Percentiles rank a stretch among this genome's conserved stretches.
These are phyloP conservation scores for Tragulus kanchil DNA, from an alignment of 2,113 vertebrate genomes.

Conservation along the genomic window DNA sequence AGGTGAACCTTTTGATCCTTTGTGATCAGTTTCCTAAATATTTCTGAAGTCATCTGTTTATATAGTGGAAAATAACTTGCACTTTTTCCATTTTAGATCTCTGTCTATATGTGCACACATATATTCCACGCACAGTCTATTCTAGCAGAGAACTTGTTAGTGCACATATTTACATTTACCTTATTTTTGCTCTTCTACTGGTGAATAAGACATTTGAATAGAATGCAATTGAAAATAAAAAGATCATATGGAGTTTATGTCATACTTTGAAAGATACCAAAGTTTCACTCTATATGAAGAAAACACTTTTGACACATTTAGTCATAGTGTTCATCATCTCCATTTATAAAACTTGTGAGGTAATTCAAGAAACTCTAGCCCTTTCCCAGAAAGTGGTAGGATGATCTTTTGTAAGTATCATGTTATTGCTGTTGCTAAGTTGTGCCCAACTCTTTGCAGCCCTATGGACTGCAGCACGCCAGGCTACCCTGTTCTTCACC, in stretches of 20 bases:
- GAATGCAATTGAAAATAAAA: constrained; percentile 12
- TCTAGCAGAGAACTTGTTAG: not conserved
- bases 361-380: constrained; percentile 21
- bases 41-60: not conserved
- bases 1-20: constrained; percentile 17
- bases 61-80: constrained; percentile 45
- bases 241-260: not conserved
- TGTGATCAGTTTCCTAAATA: constrained; percentile 22
- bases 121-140: not conserved
- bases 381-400: not conserved
- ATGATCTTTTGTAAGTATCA: constrained; percentile 30
- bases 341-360: not conserved
- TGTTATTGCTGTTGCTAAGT: not conserved
- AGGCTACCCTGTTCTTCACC: not conserved
- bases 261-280: constrained; percentile 30
- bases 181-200: not conserved
- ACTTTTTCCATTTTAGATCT: not conserved
- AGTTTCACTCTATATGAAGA: not conserved
- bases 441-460: not conserved
- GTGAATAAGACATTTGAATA: constrained; percentile 20
- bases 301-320: not conserved
- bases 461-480: not conserved
- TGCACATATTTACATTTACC: constrained; percentile 12
- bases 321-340: not conserved
- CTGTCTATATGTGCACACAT: not conserved